A percentile compares a stretch with the other conserved stretches of the same genome.
These are phyloP conservation scores for Invenusta paracnida DNA, from an alignment of 2,888 invertebrate species.

Conservation along the genomic window DNA sequence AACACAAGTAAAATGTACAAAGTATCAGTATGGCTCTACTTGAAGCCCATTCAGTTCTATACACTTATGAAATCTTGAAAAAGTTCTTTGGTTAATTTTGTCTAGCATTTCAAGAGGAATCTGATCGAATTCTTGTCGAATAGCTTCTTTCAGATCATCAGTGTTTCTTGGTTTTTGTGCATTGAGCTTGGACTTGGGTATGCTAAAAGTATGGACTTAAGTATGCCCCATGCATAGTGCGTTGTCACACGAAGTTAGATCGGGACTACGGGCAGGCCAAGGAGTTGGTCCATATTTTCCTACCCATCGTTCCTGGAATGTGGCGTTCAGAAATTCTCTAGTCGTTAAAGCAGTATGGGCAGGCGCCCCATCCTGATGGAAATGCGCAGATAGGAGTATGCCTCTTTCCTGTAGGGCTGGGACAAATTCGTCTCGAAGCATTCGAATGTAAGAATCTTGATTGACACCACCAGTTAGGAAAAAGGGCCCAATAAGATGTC, in stretches of 20 bases:
- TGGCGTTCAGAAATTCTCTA: constrained; percentile 25
- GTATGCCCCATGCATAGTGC: constrained; percentile 5
- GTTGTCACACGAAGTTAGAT: constrained; percentile 25
- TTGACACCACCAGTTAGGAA: not conserved
- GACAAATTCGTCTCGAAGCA: constrained; percentile 9
- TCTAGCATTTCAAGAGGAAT: constrained; percentile 19
- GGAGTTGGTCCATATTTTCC: constrained; percentile 27
- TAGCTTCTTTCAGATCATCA: constrained; percentile 23
- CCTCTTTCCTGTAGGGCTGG: not conserved
- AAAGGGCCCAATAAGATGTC: not conserved
- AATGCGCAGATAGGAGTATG: not conserved
- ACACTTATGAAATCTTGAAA: constrained; percentile 14
- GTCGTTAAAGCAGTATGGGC: constrained; percentile 26
- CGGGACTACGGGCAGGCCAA: constrained; percentile 9
- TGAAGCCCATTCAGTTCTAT: constrained; percentile 27
- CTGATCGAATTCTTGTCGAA: constrained; percentile 17
- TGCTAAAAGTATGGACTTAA: too few species aligned
- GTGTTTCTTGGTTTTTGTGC: constrained; percentile 23
- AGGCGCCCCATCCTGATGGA: constrained; percentile 24
- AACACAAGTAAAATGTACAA: constrained; percentile 16
- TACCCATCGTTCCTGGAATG: constrained; percentile 21
- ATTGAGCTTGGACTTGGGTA: constrained; percentile 18
- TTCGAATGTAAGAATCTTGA: not conserved
- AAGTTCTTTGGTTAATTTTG: constrained; percentile 15
- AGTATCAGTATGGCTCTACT: constrained; percentile 26